Base-by-base conservation (phyloP, 2,113 vertebrate species). In the Promerops cafer region DNA sequence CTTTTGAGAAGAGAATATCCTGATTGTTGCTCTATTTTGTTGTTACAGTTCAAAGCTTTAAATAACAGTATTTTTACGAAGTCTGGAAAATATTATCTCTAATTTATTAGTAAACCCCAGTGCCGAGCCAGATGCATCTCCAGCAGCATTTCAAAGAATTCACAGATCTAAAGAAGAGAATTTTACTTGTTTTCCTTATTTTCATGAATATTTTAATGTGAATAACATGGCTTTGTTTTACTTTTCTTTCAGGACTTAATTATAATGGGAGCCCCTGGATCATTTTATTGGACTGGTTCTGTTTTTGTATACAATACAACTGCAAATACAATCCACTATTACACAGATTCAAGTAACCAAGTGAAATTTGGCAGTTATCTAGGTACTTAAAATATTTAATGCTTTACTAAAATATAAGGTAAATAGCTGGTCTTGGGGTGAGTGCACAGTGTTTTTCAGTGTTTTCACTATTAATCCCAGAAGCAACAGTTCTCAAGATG, bases 241-340 rank as follows among this genome's bases (percentile, higher is more conserved):
- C 91, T 94, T 97, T 93, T 87, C 60, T 97, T 97, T 40, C 94
- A 99, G 99, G 99, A 99, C 94, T 97, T 99, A 97, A 99, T 99
- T 94, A 98, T 99, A 94, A 99, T 99, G 98, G 99, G 99, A 89
- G 99, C 99, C 23, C 99, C 99, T 9, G 99, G 99, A 94, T 98
- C 99, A 5, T 98, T 94, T 71, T 99, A 99, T 77, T 99, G 99
- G 99, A 99, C 98, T 11, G 99, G 99, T 30, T 99, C 99, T 40
- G 93, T 99, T 83, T 97, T 99, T 96, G 98, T 99, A 8, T 99
- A 98, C 77, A 99, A 99, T 81, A 98, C 97, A 40, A 98, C 98
- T 85, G 97, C 96, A 11, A 94, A 98, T 75, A 97, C 76, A 37
- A 97, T 98, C 83, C 98, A 98, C 1, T 97, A 97, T 23, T 99